phyloP scores from a whole-genome alignment of 1,140 invertebrate species.

The Rhynchophorus ferrugineus region DNA sequence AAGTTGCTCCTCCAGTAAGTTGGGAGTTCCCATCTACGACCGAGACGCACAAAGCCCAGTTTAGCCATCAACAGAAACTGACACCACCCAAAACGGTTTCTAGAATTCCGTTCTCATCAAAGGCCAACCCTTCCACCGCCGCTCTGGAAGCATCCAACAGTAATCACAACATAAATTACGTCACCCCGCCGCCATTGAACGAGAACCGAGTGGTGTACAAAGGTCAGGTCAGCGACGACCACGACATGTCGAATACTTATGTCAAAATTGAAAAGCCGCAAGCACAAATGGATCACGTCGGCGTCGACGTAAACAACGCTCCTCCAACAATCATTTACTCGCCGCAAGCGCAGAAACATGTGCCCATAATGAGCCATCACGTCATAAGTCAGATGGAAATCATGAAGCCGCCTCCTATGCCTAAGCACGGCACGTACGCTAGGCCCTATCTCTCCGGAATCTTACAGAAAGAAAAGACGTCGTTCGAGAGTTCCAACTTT shows the following conservation, averaged over 20 bases:
- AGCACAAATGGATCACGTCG: constrained; percentile 33
- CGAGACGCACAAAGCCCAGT: constrained; percentile 10
- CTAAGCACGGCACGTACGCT: constrained; percentile 21
- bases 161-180: constrained; percentile 30
- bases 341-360: constrained; percentile 8
- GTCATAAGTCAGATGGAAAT: constrained; percentile 36
- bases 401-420: constrained; percentile 36
- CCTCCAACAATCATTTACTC: constrained; percentile 17
- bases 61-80: constrained; percentile 14
- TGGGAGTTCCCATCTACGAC: constrained; percentile 36
- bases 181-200: constrained; percentile 25
- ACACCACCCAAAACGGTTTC: constrained; percentile 24
- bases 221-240: constrained; percentile 41
- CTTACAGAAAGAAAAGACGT: constrained; percentile 17
- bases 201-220: constrained; percentile 34
- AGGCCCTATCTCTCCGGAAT: constrained; percentile 16
- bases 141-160: constrained; percentile 27
- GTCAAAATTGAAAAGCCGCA: constrained; percentile 43
- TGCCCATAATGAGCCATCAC: constrained; percentile 32
- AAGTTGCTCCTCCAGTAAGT: constrained; percentile 29
- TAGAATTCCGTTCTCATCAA: constrained; percentile 23
- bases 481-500: constrained; percentile 7
- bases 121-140: constrained; percentile 18
- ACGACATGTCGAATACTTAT: constrained; percentile 39
- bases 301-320: constrained; percentile 14